Percentiles rank a stretch among this genome's conserved stretches.
Conservation (phyloP, 2,888 invertebrate genomes). For the Drosophila neotestacea region DNA sequence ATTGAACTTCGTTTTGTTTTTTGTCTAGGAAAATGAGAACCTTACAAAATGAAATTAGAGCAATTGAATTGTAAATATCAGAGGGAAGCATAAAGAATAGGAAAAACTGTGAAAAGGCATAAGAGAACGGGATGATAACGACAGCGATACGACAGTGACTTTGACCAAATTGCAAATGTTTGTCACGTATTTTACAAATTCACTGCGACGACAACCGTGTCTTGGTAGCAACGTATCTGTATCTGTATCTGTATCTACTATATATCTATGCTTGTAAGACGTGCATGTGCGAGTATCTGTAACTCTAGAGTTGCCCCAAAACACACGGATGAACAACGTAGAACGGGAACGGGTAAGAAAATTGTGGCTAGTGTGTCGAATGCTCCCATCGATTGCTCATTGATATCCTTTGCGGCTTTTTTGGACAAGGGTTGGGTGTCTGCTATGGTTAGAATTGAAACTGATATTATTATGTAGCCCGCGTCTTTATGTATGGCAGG, state of each 20-base stretch:
- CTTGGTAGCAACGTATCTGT: conserved; percentile 50
- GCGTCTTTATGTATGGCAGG: conserved; percentile 52
- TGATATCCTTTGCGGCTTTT: conserved; percentile 70
- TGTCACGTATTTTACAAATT: conserved; percentile 82
- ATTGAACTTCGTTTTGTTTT: conserved; percentile 61
- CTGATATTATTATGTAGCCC: conserved; percentile 68
- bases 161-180: conserved; percentile 70
- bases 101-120: conserved; percentile 17
- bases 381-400: conserved; percentile 71
- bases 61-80: conserved; percentile 79
- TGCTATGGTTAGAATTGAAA: conserved; percentile 27
- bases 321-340: conserved; percentile 14
- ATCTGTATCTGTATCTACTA: conserved; percentile 23
- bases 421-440: conserved; percentile 11
- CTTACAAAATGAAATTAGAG: conserved; percentile 72
- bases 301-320: conserved; percentile 32
- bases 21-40: conserved; percentile 39
- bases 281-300: conserved; percentile 54
- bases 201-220: conserved; percentile 71
- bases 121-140: conserved; percentile 13
- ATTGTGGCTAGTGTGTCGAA: conserved; percentile 54
- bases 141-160: conserved; percentile 47
- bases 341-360: neutral
- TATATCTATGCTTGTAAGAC: conserved; percentile 33
- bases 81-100: conserved; percentile 41